Percentiles rank a stretch among this genome's conserved stretches.
These are phyloP conservation scores for Phaetusa simplex DNA, from an alignment of 2,113 vertebrate species.

Conservation along the genomic window DNA sequence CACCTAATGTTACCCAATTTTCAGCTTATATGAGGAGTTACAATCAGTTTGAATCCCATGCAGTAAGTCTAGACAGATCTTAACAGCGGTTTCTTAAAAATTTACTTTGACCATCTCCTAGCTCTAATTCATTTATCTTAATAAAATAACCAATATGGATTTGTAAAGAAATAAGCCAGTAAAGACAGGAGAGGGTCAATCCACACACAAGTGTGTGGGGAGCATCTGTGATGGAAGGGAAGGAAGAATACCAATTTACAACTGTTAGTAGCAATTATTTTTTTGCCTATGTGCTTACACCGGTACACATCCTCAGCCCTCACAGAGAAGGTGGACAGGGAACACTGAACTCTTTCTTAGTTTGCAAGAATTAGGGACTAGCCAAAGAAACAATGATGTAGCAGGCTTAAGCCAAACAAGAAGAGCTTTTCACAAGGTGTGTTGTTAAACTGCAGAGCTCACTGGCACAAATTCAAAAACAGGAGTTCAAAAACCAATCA, in stretches of 20 bases:
- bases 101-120: neutral
- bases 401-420: neutral
- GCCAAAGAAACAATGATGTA: neutral
- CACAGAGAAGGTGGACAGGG: neutral
- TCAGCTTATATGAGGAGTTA: neutral
- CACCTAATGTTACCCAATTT: neutral
- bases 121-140: neutral
- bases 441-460: neutral
- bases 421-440: neutral
- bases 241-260: neutral
- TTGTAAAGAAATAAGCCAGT: neutral
- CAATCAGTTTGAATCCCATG: neutral
- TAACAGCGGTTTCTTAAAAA: neutral
- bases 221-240: neutral
- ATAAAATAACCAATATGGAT: neutral
- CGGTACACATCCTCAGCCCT: neutral
- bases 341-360: neutral
- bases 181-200: neutral
- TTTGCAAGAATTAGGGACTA: neutral
- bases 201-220: rapidly evolving
- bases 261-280: neutral
- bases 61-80: neutral
- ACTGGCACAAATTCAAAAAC: neutral
- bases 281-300: neutral
- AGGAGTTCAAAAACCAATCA: neutral